Base-by-base conservation (phyloP, 2,113 vertebrate species). In the Phrynosoma blainvillii region DNA sequence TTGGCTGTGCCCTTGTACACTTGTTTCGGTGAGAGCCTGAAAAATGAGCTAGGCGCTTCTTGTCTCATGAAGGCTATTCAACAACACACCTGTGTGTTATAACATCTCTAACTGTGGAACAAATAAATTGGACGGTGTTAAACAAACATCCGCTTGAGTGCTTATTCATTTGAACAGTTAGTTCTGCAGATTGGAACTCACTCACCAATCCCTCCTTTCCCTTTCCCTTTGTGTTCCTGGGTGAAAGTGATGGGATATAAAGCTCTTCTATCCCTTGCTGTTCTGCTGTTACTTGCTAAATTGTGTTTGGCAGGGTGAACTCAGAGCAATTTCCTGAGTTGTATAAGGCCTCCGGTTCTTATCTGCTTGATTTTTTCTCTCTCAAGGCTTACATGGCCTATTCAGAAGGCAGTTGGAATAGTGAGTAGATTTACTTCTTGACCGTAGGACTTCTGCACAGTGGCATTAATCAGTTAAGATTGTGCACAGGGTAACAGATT, bases 391-490 rank as follows among this genome's bases (percentile, higher is more conserved):
- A 68, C 32, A 77, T 68, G 65, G 62, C 40, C 59, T 78, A 66
- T 86, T 66, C 25, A 78, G 84, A 78, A 85, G 84, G 40, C 84
- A 68, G 18, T 36, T 78, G 74, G 76, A 78, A 54, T 86, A 86
- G 79, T 68, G 27, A 79, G 75, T 68, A 77, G 76, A 86, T 86
- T 86, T 86, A 47, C 75, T 40, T 68, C 78, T 86, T 79, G 40
- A 32, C 59, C 5, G 5, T 71, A 23, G 18, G 68, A 56, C 32
- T 84, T 52, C 11, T 68, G 11, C 62, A n/a, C 30, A 14, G 40
- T 68, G 62, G 75, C 5, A 52, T 68, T 86, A 78, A 77, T 86
- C 84, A 78, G 59, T 86, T 86, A 86, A 79, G 84, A 86, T 68
- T 86, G 84, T 68, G 62, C 42, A 12, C 84, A n/a, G 75, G 40